Evolutionary conservation across 2,888 invertebrate genomes (phyloP).

Genomic region (Sesia apiformis): DNA sequence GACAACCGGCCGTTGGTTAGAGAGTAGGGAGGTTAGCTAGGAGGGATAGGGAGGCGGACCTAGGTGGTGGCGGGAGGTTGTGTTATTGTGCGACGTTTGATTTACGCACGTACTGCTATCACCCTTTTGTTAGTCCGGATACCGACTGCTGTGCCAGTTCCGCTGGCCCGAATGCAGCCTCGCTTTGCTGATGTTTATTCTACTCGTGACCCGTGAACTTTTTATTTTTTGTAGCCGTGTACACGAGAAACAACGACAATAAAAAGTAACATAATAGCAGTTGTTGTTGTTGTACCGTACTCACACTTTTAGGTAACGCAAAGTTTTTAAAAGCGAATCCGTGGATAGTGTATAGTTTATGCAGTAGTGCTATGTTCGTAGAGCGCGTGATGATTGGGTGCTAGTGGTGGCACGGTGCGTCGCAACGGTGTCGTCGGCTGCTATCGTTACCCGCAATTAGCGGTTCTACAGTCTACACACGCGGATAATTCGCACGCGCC

Average conservation of each 20-base stretch:
- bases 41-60: conserved; percentile 38
- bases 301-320: background rate
- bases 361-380: background rate
- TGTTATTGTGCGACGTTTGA: conserved; percentile 73
- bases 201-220: background rate
- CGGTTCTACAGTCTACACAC: conserved; percentile 61
- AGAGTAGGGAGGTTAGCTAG: conserved; percentile 43
- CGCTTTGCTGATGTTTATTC: conserved; percentile 22
- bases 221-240: background rate
- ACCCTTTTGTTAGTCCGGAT: conserved; percentile 70
- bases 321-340: too few relatives aligned
- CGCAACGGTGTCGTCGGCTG: conserved; percentile 14
- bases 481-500: conserved; percentile 55
- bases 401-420: background rate
- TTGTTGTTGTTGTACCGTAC: background rate
- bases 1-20: conserved; percentile 51
- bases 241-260: background rate
- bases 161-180: conserved; percentile 47
- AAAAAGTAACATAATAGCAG: background rate
- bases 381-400: conserved; percentile 19
- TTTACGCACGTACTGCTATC: conserved; percentile 72
- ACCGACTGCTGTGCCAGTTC: conserved; percentile 65
- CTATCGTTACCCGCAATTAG: conserved; percentile 66
- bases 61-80: conserved; percentile 50
- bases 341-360: too few relatives aligned